These are phyloP conservation scores for Phataginus tetradactyla DNA, from an alignment of 2,797 vertebrate species.

Conservation along the genomic window DNA sequence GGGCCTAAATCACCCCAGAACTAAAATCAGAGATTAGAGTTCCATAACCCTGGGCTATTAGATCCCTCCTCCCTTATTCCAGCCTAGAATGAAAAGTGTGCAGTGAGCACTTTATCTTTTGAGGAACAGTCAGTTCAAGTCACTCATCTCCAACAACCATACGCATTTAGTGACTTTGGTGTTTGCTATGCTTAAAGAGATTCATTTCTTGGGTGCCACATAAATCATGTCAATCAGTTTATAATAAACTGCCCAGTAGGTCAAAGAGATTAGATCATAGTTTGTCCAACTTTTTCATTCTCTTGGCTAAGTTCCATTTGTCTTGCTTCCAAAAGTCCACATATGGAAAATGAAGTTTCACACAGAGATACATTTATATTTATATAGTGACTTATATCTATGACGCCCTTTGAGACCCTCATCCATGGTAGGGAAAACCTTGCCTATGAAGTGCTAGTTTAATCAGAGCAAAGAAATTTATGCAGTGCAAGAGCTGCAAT, in stretches of 20 bases:
- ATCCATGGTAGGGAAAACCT: background rate
- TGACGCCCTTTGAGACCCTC: background rate
- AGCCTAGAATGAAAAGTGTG: too few relatives aligned
- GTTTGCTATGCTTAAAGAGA: background rate
- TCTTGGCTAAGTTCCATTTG: background rate
- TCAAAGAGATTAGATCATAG: background rate
- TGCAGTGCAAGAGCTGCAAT: background rate
- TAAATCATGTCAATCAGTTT: background rate
- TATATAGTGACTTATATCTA: background rate
- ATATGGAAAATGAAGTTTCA: background rate
- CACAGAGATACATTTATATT: background rate
- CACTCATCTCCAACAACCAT: too few relatives aligned
- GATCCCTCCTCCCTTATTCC: too few relatives aligned
- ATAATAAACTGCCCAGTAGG: background rate
- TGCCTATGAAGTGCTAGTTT: background rate
- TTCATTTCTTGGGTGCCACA: background rate
- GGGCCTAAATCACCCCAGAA: background rate
- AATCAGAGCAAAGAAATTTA: background rate
- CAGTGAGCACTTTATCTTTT: rapidly evolving
- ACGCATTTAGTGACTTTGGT: rapidly evolving
- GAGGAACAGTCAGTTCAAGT: background rate
- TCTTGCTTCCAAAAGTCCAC: background rate
- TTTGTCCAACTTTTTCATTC: background rate
- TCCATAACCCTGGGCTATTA: rapidly evolving
- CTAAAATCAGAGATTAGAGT: background rate